A percentile compares a stretch with the other conserved stretches of the same genome.
These are phyloP conservation scores for Pseudorhiza aurosa DNA, from an alignment of 30 jellyfish, hydroid and myxozoan genomes.

Conservation along the genomic window DNA sequence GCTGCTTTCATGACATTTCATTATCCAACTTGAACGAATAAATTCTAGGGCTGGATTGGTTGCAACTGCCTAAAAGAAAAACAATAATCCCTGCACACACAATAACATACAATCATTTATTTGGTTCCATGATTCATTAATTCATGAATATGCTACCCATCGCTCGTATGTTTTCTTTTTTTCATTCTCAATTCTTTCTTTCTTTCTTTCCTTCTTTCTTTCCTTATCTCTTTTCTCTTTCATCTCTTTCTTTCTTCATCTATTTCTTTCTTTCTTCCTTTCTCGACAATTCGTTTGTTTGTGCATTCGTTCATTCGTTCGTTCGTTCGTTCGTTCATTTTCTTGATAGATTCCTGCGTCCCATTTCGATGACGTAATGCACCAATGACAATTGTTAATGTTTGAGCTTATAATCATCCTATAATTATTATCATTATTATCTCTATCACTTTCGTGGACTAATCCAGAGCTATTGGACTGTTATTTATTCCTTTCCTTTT, in stretches of 20 bases:
- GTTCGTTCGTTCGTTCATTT: background rate
- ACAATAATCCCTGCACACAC: background rate
- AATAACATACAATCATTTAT: no score
- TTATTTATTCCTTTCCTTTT: no score
- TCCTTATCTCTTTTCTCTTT: background rate
- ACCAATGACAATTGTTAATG: no score
- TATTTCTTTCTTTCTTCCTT: background rate
- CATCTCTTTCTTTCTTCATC: background rate
- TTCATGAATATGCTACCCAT: background rate
- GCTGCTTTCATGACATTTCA: conserved; percentile 72
- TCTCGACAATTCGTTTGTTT: no score
- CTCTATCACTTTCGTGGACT: no score
- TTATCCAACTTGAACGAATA: conserved; percentile 79
- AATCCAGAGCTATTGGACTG: no score
- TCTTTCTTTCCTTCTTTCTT: background rate
- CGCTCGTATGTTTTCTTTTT: background rate
- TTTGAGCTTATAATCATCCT: no score
- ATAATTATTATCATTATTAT: no score
- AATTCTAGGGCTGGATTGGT: conserved; percentile 54
- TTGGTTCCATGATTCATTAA: background rate
- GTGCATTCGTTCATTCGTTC: background rate
- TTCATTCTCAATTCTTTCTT: background rate
- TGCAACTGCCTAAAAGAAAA: conserved; percentile 57
- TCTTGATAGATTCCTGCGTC: no score
- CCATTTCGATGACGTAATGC: no score